A percentile compares a stretch with the other conserved stretches of the same genome.
These are phyloP conservation scores for Botia kubotai DNA, from an alignment of 2,797 vertebrate species.

Conservation along the genomic window DNA sequence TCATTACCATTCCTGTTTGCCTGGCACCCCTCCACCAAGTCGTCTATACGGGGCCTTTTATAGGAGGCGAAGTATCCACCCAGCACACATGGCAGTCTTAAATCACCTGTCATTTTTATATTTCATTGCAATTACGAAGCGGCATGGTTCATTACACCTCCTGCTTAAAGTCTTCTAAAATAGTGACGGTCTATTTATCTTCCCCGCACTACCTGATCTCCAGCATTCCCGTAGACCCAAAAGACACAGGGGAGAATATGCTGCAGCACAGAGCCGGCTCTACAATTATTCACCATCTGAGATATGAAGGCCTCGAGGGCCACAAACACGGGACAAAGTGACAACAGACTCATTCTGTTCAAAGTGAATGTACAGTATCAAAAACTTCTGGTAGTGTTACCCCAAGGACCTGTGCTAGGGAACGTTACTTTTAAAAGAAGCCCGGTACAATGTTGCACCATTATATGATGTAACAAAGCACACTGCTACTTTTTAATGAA, in stretches of 20 bases:
- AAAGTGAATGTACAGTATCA: not conserved
- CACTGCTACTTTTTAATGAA: not conserved
- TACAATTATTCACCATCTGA: constrained; percentile 28
- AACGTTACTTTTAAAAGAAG: not conserved
- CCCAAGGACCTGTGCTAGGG: not conserved
- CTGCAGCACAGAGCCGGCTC: constrained; percentile 24
- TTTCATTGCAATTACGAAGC: constrained; percentile 58
- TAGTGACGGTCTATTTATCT: constrained; percentile 55
- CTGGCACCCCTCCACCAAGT: constrained; percentile 50
- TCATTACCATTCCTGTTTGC: constrained; percentile 69
- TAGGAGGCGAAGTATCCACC: constrained; percentile 38
- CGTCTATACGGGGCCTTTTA: constrained; percentile 37
- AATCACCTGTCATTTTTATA: constrained; percentile 56
- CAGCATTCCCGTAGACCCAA: constrained; percentile 22
- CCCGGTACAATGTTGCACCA: not conserved
- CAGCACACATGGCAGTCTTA: constrained; percentile 46
- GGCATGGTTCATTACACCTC: constrained; percentile 55
- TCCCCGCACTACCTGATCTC: constrained; percentile 44
- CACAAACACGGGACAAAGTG: constrained; percentile 4
- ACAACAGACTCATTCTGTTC: not conserved
- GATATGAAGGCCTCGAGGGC: constrained; percentile 11
- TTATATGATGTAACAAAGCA: not conserved
- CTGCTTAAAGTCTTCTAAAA: constrained; percentile 46
- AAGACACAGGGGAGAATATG: constrained; percentile 10
- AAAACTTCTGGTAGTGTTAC: not conserved